Percentiles rank a stretch among this genome's conserved stretches.
Conservation (phyloP, 2,888 invertebrate species). For the Lobophora halterata region DNA sequence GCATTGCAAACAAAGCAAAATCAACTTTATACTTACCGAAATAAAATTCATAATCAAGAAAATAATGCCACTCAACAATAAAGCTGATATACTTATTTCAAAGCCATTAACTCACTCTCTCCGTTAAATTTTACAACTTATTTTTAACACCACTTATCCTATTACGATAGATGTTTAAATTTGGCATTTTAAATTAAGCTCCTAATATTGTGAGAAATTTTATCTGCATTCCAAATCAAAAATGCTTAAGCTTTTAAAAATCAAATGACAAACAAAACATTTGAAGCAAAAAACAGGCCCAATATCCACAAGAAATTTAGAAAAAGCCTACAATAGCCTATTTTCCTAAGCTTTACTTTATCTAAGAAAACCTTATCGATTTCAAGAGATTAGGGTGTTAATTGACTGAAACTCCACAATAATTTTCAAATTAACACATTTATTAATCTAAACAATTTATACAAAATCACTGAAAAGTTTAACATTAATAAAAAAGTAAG, state of each 20-base stretch:
- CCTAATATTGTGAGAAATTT: neutral
- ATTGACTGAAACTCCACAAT: constrained; percentile 80
- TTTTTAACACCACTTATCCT: constrained; percentile 23
- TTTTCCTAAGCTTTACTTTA: constrained; percentile 10
- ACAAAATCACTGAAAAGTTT: constrained; percentile 69
- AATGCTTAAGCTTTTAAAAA: constrained; percentile 41
- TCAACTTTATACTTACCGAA: constrained; percentile 9
- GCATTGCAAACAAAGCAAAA: constrained; percentile 26
- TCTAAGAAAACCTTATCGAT: constrained; percentile 29
- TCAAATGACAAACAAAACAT: constrained; percentile 51
- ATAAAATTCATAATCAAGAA: constrained; percentile 7
- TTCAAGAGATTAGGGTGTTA: constrained; percentile 77
- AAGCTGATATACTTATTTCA: constrained; percentile 17
- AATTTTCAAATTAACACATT: constrained; percentile 71
- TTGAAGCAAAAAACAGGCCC: constrained; percentile 47
- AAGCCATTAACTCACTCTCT: constrained; percentile 45
- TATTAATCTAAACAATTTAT: constrained; percentile 74
- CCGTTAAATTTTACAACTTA: constrained; percentile 34
- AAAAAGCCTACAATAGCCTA: constrained; percentile 9
- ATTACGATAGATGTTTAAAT: constrained; percentile 1
- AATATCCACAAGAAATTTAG: constrained; percentile 23
- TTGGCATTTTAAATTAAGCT: neutral
- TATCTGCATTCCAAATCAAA: constrained; percentile 23
- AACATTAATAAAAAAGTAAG: constrained; percentile 64
- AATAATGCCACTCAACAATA: constrained; percentile 18